Evolutionary conservation across 2,797 vertebrate genomes (phyloP), one percentile per base, ranked within the genome.

Genomic region (Antennarius maculatus): DNA sequence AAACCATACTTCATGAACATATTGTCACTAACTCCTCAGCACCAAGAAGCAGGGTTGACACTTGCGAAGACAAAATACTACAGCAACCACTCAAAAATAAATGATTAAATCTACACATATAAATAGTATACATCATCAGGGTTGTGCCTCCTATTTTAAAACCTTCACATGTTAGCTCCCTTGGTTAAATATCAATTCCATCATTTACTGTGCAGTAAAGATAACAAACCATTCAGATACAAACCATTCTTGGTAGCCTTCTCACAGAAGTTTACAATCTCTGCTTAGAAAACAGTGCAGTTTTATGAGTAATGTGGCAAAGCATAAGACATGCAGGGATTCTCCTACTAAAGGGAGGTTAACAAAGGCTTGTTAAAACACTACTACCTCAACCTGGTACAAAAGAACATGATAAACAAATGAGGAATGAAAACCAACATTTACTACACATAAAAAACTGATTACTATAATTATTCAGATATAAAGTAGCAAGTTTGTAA

Each of bases 281-380:
- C 14, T 47, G 49, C 15, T 31, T 31, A 55, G 50, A 65, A 23
- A 7, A 18, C 47, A 70, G 47, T 28, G 68, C 28, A 71, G 18
- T 29, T 47, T 74, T 76, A 23, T 50, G 28, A 50, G 45, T 29
- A 74, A 75, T 43, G 28, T 7, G n/a, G 49, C 14, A 16, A 13
- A 13, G 46, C 48, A 51, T 69, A 15, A 27, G 23, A 61, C 31
- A 61, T 71, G 16, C 43, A 41, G 58, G 39, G 53, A 53, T 64
- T 58, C 28, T 29, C 42, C 46, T 11, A 71, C 46, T 11, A 71
- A 57, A n/a, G 34, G 61, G 63, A 81, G 73, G 58, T 71, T 43
- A 54, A 69, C 59, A 52, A 56, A 12, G 28, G 17, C 41, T 51
- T 61, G 28, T 54, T 66, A 39, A 75, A 64, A 46, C 62, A 63